Percentiles rank a stretch among this genome's conserved stretches.
These are phyloP conservation scores for Cantharis rufa DNA, from an alignment of 2,888 invertebrate genomes.

Conservation along the genomic window DNA sequence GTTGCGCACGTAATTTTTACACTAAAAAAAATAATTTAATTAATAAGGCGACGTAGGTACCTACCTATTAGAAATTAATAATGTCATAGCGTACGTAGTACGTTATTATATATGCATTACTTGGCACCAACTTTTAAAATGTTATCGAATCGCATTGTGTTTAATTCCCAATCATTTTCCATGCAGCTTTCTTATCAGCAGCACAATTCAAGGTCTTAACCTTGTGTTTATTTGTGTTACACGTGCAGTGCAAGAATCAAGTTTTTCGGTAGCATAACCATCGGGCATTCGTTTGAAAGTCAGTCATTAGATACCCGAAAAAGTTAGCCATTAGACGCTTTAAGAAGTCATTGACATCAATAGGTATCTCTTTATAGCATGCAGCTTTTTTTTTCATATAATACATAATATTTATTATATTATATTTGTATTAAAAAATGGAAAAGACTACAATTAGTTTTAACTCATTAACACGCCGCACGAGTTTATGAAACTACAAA, in stretches of 20 bases:
- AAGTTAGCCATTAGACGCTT: background rate
- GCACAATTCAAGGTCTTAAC: background rate
- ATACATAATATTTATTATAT: background rate
- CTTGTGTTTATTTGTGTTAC: background rate
- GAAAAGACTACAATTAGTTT: background rate
- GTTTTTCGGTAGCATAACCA: background rate
- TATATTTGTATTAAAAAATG: background rate
- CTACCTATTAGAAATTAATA: background rate
- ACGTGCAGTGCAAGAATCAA: background rate
- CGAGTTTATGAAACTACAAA: background rate
- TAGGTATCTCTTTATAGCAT: background rate
- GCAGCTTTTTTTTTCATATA: background rate
- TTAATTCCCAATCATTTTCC: background rate
- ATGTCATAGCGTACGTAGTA: background rate
- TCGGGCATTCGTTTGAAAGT: background rate
- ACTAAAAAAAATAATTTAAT: background rate
- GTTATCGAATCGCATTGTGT: background rate
- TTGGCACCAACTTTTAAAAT: background rate
- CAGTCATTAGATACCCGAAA: background rate
- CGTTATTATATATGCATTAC: background rate
- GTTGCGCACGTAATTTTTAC: no score
- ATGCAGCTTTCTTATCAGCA: background rate
- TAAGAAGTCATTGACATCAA: background rate
- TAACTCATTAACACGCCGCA: background rate
- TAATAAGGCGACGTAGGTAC: background rate